Conservation (phyloP, 2,113 vertebrate genomes). For the Pampusana beccarii region DNA sequence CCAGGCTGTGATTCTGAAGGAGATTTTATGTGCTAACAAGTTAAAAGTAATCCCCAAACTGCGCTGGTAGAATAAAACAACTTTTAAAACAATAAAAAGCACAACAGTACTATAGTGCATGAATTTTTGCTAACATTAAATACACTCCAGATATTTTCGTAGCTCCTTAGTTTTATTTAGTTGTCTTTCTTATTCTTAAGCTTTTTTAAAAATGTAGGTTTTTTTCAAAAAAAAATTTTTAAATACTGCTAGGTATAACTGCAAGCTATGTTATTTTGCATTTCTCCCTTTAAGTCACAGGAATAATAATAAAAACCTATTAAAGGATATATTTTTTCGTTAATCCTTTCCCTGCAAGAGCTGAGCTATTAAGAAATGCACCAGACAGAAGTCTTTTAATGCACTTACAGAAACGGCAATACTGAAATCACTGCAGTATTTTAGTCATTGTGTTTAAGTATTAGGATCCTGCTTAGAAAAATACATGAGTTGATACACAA, state of each 20-base stretch:
- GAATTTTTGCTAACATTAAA: neutral
- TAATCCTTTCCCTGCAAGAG: slow-evolving; percentile 11
- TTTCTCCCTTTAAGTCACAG: neutral
- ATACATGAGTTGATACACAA: neutral
- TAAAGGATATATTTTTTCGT: neutral
- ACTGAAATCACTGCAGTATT: slow-evolving; percentile 13
- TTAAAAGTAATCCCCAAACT: neutral
- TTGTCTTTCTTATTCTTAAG: neutral
- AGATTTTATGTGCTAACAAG: neutral
- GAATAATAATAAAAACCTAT: neutral
- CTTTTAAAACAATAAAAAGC: neutral
- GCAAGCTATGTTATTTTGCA: neutral
- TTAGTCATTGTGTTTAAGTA: slow-evolving; percentile 3
- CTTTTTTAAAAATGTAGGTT: neutral
- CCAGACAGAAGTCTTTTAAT: neutral
- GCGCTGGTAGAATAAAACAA: neutral
- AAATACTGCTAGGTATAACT: neutral
- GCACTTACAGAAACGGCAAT: neutral
- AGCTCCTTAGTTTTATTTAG: neutral
- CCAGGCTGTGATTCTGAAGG: neutral
- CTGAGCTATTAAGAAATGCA: slow-evolving; percentile 10
- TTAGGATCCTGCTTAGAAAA: neutral
- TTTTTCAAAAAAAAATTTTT: neutral
- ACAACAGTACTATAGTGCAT: neutral
- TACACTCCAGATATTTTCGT: neutral